Evolutionary conservation across 30 jellyfish, hydroid and myxozoan species (phyloP), one percentile per base, ranked within the genome.

Genomic region (Rhopilema esculentum): DNA sequence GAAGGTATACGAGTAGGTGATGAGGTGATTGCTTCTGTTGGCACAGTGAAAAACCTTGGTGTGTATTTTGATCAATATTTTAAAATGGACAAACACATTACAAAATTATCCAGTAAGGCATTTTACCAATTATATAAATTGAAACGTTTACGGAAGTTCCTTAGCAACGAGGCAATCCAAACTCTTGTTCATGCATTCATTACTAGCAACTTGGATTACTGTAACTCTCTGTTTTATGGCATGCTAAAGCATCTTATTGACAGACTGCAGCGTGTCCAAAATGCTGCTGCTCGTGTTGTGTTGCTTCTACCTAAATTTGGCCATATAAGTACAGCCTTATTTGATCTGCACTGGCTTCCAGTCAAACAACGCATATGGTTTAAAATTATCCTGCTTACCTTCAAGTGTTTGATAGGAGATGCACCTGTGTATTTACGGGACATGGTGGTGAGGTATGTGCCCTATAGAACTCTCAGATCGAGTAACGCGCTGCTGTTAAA

Each of bases 201-300:
- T n/a, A 80, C 90, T 19, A 80, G 84, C 83, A 27, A 80, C 84
- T 62, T 80, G 83, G 90, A 80, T 33, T 80, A 80, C 31, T 80
- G 90, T 66, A 80, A 80, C 84, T 80, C 90, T 27, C 90, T 80
- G 90, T 66, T 80, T 27, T 80, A 80, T 30, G 90, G 90, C 21
- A 66, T 80, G 89, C 87, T 66, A 50, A 85, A 50, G 83, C 83
- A 78, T 78, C 20, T 78, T 22, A 30, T 75, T 30, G 76, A 75
- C 86, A 75, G 27, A 33, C 86, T 75, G 75, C 86, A 75, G 76
- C 77, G 89, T 50, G 64, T 78, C 83, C 89, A 78, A 78, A 78
- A 78, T 78, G 89, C 81, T 24, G 89, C 86, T 78, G 86, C 89
- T 80, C 90, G 49, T 80, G 83, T 80, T 63, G 70, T 80, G 90